These are phyloP conservation scores for Zosterops pallidus DNA, from an alignment of 2,113 vertebrate species.

Conservation along the genomic window DNA sequence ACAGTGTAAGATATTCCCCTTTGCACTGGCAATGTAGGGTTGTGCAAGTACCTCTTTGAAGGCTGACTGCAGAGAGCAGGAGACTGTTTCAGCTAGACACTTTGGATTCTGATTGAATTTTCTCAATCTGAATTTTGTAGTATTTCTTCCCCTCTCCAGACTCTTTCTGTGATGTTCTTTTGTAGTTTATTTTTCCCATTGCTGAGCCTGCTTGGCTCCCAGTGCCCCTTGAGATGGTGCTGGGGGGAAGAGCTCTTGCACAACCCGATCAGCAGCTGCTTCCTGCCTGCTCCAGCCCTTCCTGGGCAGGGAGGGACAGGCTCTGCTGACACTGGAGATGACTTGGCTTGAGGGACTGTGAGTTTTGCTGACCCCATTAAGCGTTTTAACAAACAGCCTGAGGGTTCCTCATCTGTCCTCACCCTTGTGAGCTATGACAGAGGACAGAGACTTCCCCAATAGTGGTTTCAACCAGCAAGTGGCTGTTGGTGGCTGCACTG, in stretches of 20 bases:
- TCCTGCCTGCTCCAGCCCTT: neutral
- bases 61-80: neutral
- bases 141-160: neutral
- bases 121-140: neutral
- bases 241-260: neutral
- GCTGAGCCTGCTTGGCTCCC: neutral
- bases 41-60: neutral
- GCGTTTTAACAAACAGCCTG: fast-evolving
- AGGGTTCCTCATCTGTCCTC: fast-evolving
- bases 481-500: neutral
- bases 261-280: neutral
- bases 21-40: neutral
- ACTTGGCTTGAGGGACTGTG: neutral
- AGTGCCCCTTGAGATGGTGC: neutral
- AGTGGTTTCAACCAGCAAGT: fast-evolving
- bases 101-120: neutral
- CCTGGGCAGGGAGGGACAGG: neutral
- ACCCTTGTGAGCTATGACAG: fast-evolving
- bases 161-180: neutral
- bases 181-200: neutral
- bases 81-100: neutral
- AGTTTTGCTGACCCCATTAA: neutral
- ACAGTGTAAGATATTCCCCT: neutral
- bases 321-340: neutral
- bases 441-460: neutral